A percentile compares a stretch with the other conserved stretches of the same genome.
Evolutionary conservation across 2,797 vertebrate genomes (phyloP).

Genomic region (Macroramphosus scolopax): DNA sequence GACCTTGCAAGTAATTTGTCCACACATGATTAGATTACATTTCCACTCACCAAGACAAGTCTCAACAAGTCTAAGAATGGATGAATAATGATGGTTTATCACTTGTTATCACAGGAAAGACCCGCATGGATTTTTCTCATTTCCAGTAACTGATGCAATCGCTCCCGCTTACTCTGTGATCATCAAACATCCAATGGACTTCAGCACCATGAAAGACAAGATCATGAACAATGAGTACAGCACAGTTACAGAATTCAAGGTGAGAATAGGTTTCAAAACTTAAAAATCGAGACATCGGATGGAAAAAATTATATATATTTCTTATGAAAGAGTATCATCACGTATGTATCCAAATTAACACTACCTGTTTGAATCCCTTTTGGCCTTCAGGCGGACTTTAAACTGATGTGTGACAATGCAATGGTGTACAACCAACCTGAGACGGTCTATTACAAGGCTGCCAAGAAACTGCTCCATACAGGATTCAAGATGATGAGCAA

Average conservation of each 20-base stretch:
- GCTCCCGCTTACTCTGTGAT: conserved; percentile 97
- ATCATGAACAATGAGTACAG: conserved; percentile 92
- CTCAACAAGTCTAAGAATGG: conserved; percentile 2
- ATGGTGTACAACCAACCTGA: conserved; percentile 99
- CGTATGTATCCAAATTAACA: too few species aligned
- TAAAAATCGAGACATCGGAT: too few species aligned
- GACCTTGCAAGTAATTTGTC: too few species aligned
- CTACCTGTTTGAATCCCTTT: conserved; percentile 23
- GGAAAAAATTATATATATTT: too few species aligned
- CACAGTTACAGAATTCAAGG: conserved; percentile 98
- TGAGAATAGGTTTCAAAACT: conserved; percentile 45
- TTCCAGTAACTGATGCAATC: conserved; percentile 95
- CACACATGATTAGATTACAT: too few species aligned
- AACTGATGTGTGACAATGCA: conserved; percentile 98
- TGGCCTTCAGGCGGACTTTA: conserved; percentile 90
- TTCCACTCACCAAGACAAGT: neutral
- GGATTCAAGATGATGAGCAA: conserved; percentile 99
- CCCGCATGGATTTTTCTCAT: conserved; percentile 95
- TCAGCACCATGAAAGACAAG: conserved; percentile 98
- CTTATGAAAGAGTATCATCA: too few species aligned
- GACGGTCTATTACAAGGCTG: conserved; percentile 97
- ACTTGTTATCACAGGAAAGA: conserved; percentile 85
- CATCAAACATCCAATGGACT: conserved; percentile 99
- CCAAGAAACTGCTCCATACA: conserved; percentile 97
- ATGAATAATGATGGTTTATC: neutral